Evolutionary conservation across 2,113 vertebrate species (phyloP).

Genomic region (Pygoscelis antarcticus): DNA sequence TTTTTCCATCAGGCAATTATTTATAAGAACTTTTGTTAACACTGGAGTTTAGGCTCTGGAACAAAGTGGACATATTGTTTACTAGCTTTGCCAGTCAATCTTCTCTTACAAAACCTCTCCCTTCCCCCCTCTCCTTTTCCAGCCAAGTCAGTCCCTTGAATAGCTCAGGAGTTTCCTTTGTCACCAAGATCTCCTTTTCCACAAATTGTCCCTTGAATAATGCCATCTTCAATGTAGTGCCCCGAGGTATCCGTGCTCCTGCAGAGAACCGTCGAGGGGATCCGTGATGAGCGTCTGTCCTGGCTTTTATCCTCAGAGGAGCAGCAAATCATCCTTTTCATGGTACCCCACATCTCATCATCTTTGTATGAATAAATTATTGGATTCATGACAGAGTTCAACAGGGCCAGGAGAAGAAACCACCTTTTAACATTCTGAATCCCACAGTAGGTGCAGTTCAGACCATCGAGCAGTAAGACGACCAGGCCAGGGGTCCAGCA

Average conservation of each 20-base stretch:
- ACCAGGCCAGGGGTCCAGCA: constrained; percentile 97
- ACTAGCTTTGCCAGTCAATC: constrained; percentile 43
- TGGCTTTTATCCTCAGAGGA: constrained; percentile 76
- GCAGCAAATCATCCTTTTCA: constrained; percentile 90
- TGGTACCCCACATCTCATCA: constrained; percentile 93
- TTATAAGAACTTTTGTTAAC: constrained; percentile 66
- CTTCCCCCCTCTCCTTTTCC: constrained; percentile 38
- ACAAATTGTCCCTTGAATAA: constrained; percentile 64
- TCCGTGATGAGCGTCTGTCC: constrained; percentile 78
- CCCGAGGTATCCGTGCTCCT: constrained; percentile 77
- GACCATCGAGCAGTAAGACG: constrained; percentile 88
- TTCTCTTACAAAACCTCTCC: constrained; percentile 42
- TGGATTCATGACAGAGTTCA: constrained; percentile 97
- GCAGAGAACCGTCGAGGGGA: constrained; percentile 82
- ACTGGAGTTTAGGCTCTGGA: constrained; percentile 53
- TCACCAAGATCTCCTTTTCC: constrained; percentile 52
- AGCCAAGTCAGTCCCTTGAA: background rate
- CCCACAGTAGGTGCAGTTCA: constrained; percentile 82
- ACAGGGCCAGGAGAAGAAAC: constrained; percentile 91
- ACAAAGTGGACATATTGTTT: constrained; percentile 50
- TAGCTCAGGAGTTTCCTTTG: constrained; percentile 65
- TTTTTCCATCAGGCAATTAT: constrained; percentile 65
- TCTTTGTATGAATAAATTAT: constrained; percentile 99
- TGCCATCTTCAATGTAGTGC: constrained; percentile 74
- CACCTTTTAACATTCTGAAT: constrained; percentile 87